Conservation (phyloP, 2,888 invertebrate species). For the Neria commutata region DNA sequence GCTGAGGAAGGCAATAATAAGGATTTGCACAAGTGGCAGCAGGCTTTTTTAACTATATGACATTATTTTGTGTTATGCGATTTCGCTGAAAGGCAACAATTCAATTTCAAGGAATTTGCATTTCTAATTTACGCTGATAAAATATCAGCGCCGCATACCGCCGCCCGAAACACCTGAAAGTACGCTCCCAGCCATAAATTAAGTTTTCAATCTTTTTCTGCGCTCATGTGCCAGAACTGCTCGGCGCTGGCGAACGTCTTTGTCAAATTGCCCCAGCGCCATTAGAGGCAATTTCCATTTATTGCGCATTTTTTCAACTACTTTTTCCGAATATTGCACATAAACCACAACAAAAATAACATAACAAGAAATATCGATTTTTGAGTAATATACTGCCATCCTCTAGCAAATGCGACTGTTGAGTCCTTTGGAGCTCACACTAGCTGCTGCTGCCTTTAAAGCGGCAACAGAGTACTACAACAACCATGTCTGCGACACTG, state of each 20-base stretch:
- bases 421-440: too few species aligned
- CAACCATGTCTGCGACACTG: too few species aligned
- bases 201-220: slow-evolving; percentile 13
- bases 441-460: too few species aligned
- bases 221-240: slow-evolving; percentile 29
- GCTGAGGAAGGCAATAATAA: too few species aligned
- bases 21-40: too few species aligned
- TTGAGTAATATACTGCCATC: too few species aligned
- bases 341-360: too few species aligned
- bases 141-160: neutral
- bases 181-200: slow-evolving; percentile 14
- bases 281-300: slow-evolving; percentile 41
- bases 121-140: slow-evolving; percentile 15
- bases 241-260: slow-evolving; percentile 8
- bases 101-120: slow-evolving; percentile 19
- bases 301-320: slow-evolving; percentile 7
- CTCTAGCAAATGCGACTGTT: too few species aligned
- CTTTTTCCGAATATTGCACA: neutral
- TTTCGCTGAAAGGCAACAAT: slow-evolving; percentile 25
- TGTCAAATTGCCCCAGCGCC: slow-evolving; percentile 33
- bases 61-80: slow-evolving; percentile 5
- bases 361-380: too few species aligned
- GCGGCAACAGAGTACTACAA: too few species aligned
- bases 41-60: slow-evolving; percentile 15
- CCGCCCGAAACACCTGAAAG: neutral